A percentile compares a stretch with the other conserved stretches of the same genome.
phyloP scores from a whole-genome alignment of 1,140 invertebrate species.

The Trachymyrmex cornetzi region DNA sequence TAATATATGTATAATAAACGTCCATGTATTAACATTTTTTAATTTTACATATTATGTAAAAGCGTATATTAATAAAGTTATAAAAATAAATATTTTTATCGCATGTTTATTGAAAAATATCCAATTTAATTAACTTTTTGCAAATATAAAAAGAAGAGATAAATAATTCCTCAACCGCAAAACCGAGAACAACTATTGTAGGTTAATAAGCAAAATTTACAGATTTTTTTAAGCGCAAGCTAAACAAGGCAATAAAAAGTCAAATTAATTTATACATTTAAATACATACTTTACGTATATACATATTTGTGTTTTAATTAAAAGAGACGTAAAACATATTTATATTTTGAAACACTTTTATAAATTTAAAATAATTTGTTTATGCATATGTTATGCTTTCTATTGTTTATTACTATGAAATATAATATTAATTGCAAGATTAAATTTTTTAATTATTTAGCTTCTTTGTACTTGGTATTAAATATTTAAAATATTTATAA shows the following conservation, averaged over 20 bases:
- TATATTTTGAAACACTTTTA: not conserved
- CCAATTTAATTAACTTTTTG: not conserved
- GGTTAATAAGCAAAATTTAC: not conserved
- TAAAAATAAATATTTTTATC: not conserved
- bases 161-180: not conserved
- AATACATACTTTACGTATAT: too few relatives aligned
- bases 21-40: too few relatives aligned
- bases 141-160: not conserved
- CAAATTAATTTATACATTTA: not conserved
- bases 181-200: not conserved
- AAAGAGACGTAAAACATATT: not conserved
- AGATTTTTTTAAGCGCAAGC: not conserved
- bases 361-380: not conserved
- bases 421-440: not conserved
- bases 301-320: not conserved
- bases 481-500: conserved; percentile 20
- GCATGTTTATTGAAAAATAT: not conserved
- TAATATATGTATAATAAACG: not conserved
- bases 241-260: not conserved
- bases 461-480: not conserved
- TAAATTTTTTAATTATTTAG: not conserved
- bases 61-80: not conserved
- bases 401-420: not conserved
- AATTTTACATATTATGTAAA: not conserved
- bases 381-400: not conserved